phyloP scores from a whole-genome alignment of 2,797 vertebrate species.

The Muscicapa comitata region DNA sequence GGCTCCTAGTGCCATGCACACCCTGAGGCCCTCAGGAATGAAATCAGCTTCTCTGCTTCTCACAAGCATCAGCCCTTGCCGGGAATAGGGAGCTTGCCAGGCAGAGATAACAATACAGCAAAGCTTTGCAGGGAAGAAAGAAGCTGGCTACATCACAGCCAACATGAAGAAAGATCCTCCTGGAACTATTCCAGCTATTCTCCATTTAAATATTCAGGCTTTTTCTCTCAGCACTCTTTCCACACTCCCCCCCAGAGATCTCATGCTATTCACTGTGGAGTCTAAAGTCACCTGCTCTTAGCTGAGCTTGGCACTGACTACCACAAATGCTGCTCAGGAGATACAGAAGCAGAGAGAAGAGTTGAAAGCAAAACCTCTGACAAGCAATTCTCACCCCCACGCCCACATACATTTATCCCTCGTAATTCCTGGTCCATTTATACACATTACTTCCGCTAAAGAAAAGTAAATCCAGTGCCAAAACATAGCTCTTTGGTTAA shows the following conservation, averaged over 20 bases:
- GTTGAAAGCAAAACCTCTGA: constrained; percentile 24
- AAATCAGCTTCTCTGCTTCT: not conserved
- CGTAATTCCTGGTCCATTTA: not conserved
- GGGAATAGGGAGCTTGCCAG: not conserved
- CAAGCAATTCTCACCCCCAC: not conserved
- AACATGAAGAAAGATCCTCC: not conserved
- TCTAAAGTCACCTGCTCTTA: constrained; percentile 27
- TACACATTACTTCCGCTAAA: not conserved
- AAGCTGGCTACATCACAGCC: not conserved
- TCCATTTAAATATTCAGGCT: not conserved
- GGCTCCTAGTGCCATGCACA: not conserved
- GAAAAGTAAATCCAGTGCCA: constrained; percentile 15
- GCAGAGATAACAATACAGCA: not conserved
- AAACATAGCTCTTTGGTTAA: constrained; percentile 6
- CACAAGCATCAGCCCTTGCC: not conserved
- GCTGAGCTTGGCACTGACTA: not conserved
- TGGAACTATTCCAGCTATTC: constrained; percentile 40
- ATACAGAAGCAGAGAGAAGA: not conserved
- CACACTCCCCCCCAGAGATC: not conserved
- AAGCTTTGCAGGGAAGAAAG: not conserved
- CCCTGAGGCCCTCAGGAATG: not conserved
- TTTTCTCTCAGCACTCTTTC: not conserved
- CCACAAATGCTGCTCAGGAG: not conserved
- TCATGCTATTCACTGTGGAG: not conserved
- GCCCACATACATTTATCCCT: not conserved